phyloP scores from a whole-genome alignment of 2,888 invertebrate species.

The Philaethria dido region DNA sequence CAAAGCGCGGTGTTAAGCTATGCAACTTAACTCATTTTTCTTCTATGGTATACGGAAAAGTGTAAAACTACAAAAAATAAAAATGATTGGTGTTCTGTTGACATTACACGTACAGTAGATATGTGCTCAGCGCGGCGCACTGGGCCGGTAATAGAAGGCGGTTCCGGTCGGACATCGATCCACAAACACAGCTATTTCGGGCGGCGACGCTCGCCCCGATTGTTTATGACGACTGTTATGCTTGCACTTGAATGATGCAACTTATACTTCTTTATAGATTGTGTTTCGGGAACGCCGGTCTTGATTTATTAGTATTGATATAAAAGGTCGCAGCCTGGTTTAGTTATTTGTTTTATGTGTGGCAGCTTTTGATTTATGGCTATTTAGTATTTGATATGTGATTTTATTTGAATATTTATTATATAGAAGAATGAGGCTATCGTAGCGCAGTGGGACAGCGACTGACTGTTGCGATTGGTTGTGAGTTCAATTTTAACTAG shows the following conservation, averaged over 20 bases:
- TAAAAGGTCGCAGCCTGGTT: conserved; percentile 13
- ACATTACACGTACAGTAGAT: neutral
- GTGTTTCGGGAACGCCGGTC: neutral
- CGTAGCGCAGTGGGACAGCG: no score
- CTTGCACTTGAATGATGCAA: conserved; percentile 32
- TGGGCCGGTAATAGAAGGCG: conserved; percentile 44
- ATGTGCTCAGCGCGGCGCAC: conserved; percentile 33
- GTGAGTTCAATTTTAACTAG: no score
- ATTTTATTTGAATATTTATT: neutral
- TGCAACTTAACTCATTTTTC: no score
- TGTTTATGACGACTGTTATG: conserved; percentile 33
- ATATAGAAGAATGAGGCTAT: neutral
- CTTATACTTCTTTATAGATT: conserved; percentile 8
- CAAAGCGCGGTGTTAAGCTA: no score
- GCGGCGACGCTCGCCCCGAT: conserved; percentile 18
- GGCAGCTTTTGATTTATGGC: conserved; percentile 3
- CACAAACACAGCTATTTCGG: conserved; percentile 50
- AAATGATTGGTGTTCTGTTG: no score
- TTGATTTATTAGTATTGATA: conserved; percentile 1
- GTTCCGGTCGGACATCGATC: conserved; percentile 51
- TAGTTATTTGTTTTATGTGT: neutral
- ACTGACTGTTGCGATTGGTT: no score
- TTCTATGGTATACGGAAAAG: no score
- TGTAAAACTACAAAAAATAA: no score
- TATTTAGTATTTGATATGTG: neutral